These are phyloP conservation scores for Catocala sponsa DNA, from an alignment of 2,888 invertebrate genomes.

Conservation along the genomic window DNA sequence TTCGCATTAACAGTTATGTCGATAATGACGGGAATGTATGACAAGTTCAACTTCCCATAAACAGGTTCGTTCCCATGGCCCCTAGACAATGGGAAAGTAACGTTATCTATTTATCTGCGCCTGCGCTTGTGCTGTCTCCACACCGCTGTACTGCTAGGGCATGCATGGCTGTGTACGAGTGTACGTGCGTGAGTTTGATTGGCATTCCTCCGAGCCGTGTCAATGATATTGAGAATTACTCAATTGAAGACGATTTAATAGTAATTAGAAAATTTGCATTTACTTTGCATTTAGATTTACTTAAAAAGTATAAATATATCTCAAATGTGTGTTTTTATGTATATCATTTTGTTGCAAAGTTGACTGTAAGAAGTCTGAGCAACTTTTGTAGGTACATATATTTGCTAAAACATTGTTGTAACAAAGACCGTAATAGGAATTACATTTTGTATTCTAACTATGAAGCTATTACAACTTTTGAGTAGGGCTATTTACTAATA, in stretches of 20 bases:
- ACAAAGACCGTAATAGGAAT: too few species aligned
- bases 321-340: too few species aligned
- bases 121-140: slow-evolving; percentile 30
- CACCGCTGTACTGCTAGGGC: slow-evolving; percentile 34
- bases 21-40: slow-evolving; percentile 50
- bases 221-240: slow-evolving; percentile 1
- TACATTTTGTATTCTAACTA: too few species aligned
- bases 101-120: slow-evolving; percentile 36
- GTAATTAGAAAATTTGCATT: not conserved
- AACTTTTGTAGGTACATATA: too few species aligned
- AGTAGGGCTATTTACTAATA: too few species aligned
- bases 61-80: slow-evolving; percentile 62
- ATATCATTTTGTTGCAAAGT: too few species aligned
- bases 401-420: too few species aligned
- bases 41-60: slow-evolving; percentile 61
- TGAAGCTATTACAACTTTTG: too few species aligned
- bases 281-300: too few species aligned
- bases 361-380: too few species aligned
- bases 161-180: not conserved
- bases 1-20: slow-evolving; percentile 51
- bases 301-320: too few species aligned
- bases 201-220: slow-evolving; percentile 9
- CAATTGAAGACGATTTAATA: not conserved
- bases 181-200: slow-evolving; percentile 16
- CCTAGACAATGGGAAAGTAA: slow-evolving; percentile 61